A percentile compares a stretch with the other conserved stretches of the same genome.
Evolutionary conservation across 2,888 invertebrate species (phyloP).

Genomic region (Fragum fragum): DNA sequence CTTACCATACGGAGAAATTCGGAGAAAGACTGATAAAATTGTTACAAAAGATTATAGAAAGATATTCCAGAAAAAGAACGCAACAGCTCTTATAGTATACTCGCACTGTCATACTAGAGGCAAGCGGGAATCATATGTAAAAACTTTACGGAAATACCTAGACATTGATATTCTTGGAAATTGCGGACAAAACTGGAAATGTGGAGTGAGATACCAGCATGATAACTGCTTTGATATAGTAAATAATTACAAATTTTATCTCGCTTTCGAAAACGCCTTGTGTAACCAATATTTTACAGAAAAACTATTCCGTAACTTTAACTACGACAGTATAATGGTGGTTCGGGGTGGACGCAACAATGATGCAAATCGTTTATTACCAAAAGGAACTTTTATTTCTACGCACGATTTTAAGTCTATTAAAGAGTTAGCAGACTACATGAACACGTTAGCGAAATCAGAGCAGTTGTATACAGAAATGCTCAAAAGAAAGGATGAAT

Average conservation of each 20-base stretch:
- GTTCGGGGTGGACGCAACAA: slow-evolving; percentile 34
- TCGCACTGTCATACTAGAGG: not conserved
- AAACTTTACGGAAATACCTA: not conserved
- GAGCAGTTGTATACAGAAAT: slow-evolving; percentile 27
- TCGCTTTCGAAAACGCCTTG: not conserved
- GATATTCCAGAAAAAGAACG: not conserved
- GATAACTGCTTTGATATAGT: slow-evolving; percentile 51
- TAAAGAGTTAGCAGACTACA: slow-evolving; percentile 34
- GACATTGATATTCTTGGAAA: slow-evolving; percentile 28
- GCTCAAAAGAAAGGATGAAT: slow-evolving; percentile 39
- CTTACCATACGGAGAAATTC: slow-evolving; percentile 3
- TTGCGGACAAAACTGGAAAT: slow-evolving; percentile 52
- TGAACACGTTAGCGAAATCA: slow-evolving; percentile 35
- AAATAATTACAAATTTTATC: slow-evolving; percentile 43
- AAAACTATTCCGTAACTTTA: not conserved
- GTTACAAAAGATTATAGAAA: not conserved
- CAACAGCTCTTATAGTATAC: not conserved
- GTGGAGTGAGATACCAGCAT: slow-evolving; percentile 45
- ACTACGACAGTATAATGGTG: slow-evolving; percentile 19
- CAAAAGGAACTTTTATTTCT: slow-evolving; percentile 35
- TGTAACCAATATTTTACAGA: slow-evolving; percentile 14
- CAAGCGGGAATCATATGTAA: not conserved
- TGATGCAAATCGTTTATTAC: slow-evolving; percentile 25
- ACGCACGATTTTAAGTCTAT: slow-evolving; percentile 45
- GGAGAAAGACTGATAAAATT: not conserved